Base-by-base conservation (phyloP, 35 echinoderm and acorn worm species). In the Apostichopus japonicus region DNA sequence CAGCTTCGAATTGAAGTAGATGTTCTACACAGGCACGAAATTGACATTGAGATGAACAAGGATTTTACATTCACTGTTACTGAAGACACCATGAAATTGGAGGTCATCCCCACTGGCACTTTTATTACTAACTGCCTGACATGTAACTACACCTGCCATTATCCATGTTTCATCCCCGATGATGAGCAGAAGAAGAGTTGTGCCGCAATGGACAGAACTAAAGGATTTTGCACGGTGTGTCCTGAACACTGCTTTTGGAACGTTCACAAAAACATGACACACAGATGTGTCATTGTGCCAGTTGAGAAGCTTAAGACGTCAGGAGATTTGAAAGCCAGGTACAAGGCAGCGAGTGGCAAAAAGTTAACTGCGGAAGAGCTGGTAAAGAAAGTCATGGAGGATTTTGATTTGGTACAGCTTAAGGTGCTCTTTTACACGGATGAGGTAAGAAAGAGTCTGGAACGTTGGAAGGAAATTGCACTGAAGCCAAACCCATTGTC, bases 281-380 rank as follows among this genome's bases (percentile, higher is more conserved):
- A 95, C 75, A 95, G 65, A 53, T 95, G 93, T 82, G 91, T 93
- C 17, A 77, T 87, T 21, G 62, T 93, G 77, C 79, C 51, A 6
- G 86, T 93, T 44, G 80, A 13, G 10, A 80, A 79, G 23, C 63
- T 23, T 27, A 83, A 84, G 22, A 89, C 82, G 10, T 65, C 83
- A 76, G 84, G 24, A 19, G 91, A 95, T 14, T 72, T 95, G 15
- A 53, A 95, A 75, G 78, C 86, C 0, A 92, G 91, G 24, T 95
- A 95, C 58, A 56, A 95, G 61, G 91, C 93, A 10, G 94, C 94
- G 0, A 93, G 33, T 1, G 94, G 94, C 19, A 57, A 81, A 77
- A 95, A 95, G 78, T 80, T 95, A 19, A 93, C 94, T 6, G 94
- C 84, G 8, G 94, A 95, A 70, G 83, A 95, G 72, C 44, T 95